phyloP scores from a whole-genome alignment of 2,888 invertebrate species.

The Melieria picta region DNA sequence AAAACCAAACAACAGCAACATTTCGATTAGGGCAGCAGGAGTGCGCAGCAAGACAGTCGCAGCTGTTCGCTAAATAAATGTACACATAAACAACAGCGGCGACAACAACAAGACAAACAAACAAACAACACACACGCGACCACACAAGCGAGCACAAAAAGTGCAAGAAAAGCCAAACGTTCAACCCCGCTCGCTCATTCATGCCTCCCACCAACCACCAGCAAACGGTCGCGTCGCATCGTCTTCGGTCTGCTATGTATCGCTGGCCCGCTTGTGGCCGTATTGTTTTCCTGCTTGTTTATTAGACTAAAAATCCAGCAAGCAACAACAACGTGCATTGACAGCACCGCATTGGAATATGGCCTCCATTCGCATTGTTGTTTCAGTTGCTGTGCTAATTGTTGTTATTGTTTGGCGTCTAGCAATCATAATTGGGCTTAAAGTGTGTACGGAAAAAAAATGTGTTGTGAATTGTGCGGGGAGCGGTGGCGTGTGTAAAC shows the following conservation, averaged over 20 bases:
- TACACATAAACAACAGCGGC: constrained; percentile 44
- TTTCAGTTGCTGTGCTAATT: constrained; percentile 8
- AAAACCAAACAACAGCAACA: constrained; percentile 66
- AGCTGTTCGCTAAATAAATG: constrained; percentile 21
- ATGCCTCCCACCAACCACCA: neutral
- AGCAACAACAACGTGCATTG: constrained; percentile 23
- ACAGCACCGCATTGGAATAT: neutral
- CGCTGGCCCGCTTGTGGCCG: constrained; percentile 20
- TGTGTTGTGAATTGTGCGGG: no score
- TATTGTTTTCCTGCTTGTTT: constrained; percentile 42
- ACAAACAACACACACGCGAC: neutral
- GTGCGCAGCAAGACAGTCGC: constrained; percentile 22
- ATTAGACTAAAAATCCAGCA: constrained; percentile 40
- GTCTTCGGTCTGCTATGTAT: neutral
- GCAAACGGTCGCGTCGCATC: neutral
- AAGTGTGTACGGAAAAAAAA: no score
- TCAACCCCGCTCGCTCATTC: no score
- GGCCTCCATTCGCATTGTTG: neutral
- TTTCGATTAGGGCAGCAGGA: constrained; percentile 62
- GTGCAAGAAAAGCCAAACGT: no score
- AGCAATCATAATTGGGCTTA: no score
- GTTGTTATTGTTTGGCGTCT: constrained; percentile 8
- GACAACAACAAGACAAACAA: constrained; percentile 24
- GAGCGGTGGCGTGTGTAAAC: no score
- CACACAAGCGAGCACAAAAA: constrained; percentile 31